A percentile compares a stretch with the other conserved stretches of the same genome.
phyloP scores from a whole-genome alignment of 2,888 invertebrate genomes.

The Cetonia aurata region DNA sequence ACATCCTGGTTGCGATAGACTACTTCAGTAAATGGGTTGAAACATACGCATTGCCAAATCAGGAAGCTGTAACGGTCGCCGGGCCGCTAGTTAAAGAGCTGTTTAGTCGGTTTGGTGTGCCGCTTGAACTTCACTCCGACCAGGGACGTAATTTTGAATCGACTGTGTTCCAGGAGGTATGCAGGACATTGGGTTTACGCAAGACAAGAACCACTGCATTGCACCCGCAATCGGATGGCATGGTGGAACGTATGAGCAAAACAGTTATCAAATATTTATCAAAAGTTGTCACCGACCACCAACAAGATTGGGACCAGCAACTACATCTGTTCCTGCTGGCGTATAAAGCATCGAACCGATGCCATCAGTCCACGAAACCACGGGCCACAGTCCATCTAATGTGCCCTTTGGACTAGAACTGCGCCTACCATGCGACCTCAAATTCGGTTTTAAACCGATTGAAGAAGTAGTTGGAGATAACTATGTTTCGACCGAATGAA shows the following conservation, averaged over 20 bases:
- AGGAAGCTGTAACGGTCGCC: conserved; percentile 54
- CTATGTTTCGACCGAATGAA: no score
- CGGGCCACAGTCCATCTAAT: neutral
- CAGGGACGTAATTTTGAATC: conserved; percentile 48
- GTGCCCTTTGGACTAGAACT: neutral
- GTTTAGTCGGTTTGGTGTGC: conserved; percentile 49
- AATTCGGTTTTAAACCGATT: no score
- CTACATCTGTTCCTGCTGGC: neutral
- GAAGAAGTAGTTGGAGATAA: no score
- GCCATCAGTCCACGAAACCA: neutral
- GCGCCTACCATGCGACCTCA: no score
- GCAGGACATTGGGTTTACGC: neutral
- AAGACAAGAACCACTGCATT: conserved; percentile 8
- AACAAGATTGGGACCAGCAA: conserved; percentile 1
- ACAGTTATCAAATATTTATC: conserved; percentile 13
- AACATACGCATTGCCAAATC: conserved; percentile 56
- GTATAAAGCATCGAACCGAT: no score
- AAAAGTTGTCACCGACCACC: neutral
- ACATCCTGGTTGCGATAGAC: conserved; percentile 52
- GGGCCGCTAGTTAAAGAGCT: conserved; percentile 48
- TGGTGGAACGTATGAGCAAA: conserved; percentile 19
- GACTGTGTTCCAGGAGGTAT: no score
- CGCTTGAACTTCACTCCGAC: conserved; percentile 51
- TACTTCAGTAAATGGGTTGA: conserved; percentile 55
- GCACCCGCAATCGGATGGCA: no score